Base-by-base conservation (phyloP, 2,113 vertebrate species). In the Lepus americanus region DNA sequence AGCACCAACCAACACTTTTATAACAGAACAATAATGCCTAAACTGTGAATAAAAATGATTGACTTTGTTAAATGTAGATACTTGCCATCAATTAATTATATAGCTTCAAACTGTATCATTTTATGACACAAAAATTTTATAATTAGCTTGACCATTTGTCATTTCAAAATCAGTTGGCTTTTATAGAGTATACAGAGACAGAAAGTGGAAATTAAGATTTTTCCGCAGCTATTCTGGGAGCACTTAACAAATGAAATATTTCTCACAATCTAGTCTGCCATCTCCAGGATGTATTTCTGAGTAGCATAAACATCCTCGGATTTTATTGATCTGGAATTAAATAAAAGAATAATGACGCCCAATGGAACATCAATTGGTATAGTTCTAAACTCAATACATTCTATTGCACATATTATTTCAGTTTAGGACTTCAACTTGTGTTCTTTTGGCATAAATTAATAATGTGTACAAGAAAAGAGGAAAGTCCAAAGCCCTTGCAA, bases 1-100 rank as follows among this genome's bases (percentile, higher is more conserved):
- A 98, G 97, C 94, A 97, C 92, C 76, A 95, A 86, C 88, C 94
- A 98, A 97, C 23, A 19, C 84, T 98, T 97, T 92, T 92, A 66
- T 70, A 88, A 96, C 92, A 95, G 86, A 88, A 96, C 49, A 69
- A 85, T 51, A 74, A 82, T 36, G 4, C 31, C 23, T 19, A 69
- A 89, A 69, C 63, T 27, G 1, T 86, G 78, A 59, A 51, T 87
- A 74, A 84, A 88, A 33, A 31, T 66, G 66, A 79, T 25, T 59
- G 20, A 5, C 19, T 79, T 92, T 39, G 39, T 73, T 80, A 59
- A 10, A 79, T n/a, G 6, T 59, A 80, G 94, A 13, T 74, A 44
- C 74, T 80, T 69, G 29, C 9, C 29, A 1, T 20, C 69, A 88
- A 92, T 88, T 81, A 92, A 74, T 74, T 79, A 55, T 33, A 72